Evolutionary conservation across 2,888 invertebrate genomes (phyloP), one percentile per base, ranked within the genome.

Genomic region (Ophioninae sp.): DNA sequence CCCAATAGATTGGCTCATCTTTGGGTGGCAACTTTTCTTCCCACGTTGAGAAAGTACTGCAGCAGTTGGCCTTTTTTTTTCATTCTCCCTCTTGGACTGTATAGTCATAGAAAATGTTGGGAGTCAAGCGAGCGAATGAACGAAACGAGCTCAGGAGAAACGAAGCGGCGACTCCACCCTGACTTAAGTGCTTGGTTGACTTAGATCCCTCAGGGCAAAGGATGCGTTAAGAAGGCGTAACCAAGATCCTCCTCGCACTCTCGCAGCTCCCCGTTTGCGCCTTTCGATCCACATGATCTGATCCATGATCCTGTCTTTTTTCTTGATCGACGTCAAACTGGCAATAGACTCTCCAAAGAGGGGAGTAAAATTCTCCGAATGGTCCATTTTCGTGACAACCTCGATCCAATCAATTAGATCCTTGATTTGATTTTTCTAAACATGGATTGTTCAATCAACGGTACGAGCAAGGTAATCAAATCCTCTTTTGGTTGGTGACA

Each of bases 131-230:
- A 77, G 74, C 74, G 67, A 82, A 78, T 75, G 71, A 72, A 80
- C 73, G 74, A 23, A 83, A 77, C 39, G 59, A 83, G 77, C 41
- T 73, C 63, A 63, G 61, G 67, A 68, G 56, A 79, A 82, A 71
- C 83, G 87, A 86, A 85, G 86, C 84, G 13, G 13, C 44, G 86
- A 87, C 87, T 86, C 86, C 89, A 82, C 86, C 87, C 83, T 86
- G 89, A 87, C 80, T 87, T 88, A 88, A 90, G 90, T 90, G 89
- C 90, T 89, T 87, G 86, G 89, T 87, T 90, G 89, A 89, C 90
- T 90, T 89, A 90, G 90, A 90, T 89, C 89, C 89, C 88, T 87
- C 80, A 87, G 88, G 88, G 87, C 86, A 85, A 85, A 88, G 90
- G 88, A 86, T 88, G 87, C 87, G 88, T 76, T 88, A 86, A 88